Evolutionary conservation across 2,113 vertebrate species (phyloP).

Genomic region (Anolis carolinensis): DNA sequence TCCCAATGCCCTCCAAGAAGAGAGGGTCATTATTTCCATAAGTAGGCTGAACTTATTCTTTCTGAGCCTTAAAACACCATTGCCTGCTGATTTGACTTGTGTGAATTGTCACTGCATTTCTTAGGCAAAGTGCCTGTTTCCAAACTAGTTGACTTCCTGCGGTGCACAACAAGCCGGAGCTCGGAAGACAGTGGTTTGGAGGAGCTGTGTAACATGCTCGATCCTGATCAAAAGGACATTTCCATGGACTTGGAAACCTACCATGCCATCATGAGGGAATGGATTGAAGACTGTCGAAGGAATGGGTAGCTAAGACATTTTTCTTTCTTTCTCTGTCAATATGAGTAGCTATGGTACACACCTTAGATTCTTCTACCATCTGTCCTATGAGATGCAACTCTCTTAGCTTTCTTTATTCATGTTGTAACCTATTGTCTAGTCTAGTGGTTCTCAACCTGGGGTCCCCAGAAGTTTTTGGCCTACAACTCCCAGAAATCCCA

Average conservation of each 20-base stretch:
- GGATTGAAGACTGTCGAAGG: constrained; percentile 83
- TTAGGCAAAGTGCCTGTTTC: constrained; percentile 88
- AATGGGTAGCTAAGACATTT: constrained; percentile 72
- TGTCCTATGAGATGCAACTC: not conserved
- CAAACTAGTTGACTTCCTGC: constrained; percentile 87
- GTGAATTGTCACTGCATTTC: not conserved
- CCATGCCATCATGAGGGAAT: constrained; percentile 85
- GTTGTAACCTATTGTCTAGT: not conserved
- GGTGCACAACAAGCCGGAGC: constrained; percentile 79
- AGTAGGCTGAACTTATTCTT: no score
- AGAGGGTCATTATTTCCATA: no score
- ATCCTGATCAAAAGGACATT: constrained; percentile 84
- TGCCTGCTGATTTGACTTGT: not conserved
- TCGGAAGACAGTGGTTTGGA: constrained; percentile 84
- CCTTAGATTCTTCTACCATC: not conserved
- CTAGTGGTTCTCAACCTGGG: no score
- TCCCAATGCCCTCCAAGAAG: no score
- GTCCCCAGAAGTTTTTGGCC: no score
- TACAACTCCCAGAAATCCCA: no score
- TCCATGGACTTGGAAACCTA: constrained; percentile 87
- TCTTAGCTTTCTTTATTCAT: not conserved
- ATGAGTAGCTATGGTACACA: no score
- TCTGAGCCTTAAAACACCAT: no score
- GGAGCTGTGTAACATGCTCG: constrained; percentile 88
- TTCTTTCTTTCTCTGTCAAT: not conserved